Percentiles rank a stretch among this genome's conserved stretches.
phyloP scores from a whole-genome alignment of 1,140 invertebrate genomes.

The Nasonia giraulti region DNA sequence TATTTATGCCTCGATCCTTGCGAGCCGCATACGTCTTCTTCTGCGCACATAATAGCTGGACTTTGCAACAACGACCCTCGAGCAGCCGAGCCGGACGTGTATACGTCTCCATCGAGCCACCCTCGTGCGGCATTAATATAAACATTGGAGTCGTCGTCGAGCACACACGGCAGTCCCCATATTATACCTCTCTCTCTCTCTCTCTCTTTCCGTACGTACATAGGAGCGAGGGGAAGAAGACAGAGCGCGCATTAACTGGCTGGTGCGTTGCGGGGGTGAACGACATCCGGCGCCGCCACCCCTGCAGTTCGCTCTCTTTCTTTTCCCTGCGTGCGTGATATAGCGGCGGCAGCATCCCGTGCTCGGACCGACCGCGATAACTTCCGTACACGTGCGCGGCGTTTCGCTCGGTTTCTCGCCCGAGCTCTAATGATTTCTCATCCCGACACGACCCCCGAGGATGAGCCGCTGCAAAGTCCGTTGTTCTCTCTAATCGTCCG shows the following conservation, averaged over 20 bases:
- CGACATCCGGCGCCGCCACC: constrained; percentile 14
- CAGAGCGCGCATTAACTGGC: constrained; percentile 63
- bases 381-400: constrained; percentile 59
- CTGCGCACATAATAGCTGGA: neutral
- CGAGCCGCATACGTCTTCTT: neutral
- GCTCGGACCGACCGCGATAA: constrained; percentile 53
- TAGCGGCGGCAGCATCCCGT: constrained; percentile 46
- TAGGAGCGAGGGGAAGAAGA: neutral
- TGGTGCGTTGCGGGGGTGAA: constrained; percentile 53
- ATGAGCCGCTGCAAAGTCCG: neutral
- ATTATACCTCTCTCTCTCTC: constrained; percentile 51
- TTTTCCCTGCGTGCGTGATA: neutral
- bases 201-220: constrained; percentile 49
- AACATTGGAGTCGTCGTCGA: constrained; percentile 65
- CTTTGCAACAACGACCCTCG: neutral
- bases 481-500: constrained; percentile 55
- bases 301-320: constrained; percentile 1
- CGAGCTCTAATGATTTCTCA: constrained; percentile 52
- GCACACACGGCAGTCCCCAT: constrained; percentile 2
- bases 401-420: constrained; percentile 45
- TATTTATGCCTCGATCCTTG: constrained; percentile 20
- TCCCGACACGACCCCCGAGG: neutral
- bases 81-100: neutral
- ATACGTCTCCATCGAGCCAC: constrained; percentile 33
- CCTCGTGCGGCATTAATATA: constrained; percentile 64